Evolutionary conservation across 1,140 invertebrate species (phyloP).

Genomic region (Procambarus clarkii): DNA sequence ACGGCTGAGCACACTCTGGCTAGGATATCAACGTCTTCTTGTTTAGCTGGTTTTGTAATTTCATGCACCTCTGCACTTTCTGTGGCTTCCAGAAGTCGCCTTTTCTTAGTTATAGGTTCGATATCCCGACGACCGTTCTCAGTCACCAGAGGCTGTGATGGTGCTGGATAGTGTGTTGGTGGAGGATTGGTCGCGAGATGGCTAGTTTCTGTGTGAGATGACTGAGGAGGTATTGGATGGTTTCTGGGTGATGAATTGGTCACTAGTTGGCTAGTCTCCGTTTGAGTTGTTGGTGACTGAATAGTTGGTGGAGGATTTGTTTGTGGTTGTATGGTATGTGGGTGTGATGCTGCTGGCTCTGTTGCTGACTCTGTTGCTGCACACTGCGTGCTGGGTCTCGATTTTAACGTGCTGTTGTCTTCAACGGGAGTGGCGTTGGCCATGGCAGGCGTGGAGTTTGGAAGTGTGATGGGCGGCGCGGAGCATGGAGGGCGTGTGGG

Average conservation of each 20-base stretch:
- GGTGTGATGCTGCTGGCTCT: not conserved
- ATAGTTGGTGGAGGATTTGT: not conserved
- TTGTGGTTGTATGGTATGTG: not conserved
- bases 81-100: constrained; percentile 33
- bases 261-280: not conserved
- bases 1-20: constrained; percentile 33
- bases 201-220: not conserved
- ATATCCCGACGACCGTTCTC: not conserved
- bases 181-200: not conserved
- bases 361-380: not conserved
- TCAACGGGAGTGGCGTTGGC: not conserved
- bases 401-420: not conserved
- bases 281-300: not conserved
- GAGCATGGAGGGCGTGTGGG: not conserved
- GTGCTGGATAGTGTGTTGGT: not conserved
- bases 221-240: not conserved
- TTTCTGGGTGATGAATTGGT: not conserved
- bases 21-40: constrained; percentile 31
- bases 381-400: not conserved
- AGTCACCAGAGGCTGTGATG: not conserved
- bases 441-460: not conserved
- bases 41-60: not conserved
- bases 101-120: constrained; percentile 50
- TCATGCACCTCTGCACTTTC: not conserved
- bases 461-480: not conserved